Conservation (phyloP, 1,140 invertebrate genomes). For the Whitmania pigra region DNA sequence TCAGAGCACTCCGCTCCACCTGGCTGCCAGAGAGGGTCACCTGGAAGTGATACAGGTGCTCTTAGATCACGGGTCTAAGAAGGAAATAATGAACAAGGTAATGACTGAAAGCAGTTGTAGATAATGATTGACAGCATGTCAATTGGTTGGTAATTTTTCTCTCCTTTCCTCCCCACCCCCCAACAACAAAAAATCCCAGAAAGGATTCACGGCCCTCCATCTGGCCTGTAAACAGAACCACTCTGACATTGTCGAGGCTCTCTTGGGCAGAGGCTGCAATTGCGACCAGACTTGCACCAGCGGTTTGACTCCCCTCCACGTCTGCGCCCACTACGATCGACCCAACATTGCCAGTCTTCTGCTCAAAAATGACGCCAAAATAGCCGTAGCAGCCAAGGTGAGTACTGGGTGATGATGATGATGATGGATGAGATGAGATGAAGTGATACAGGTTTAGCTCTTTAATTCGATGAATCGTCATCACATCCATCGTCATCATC, state of each 20-base stretch:
- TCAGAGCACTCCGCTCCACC: constrained; percentile 79
- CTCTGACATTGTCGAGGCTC: constrained; percentile 79
- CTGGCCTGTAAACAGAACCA: constrained; percentile 96
- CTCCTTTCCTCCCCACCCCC: too few relatives aligned
- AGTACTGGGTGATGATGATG: neutral
- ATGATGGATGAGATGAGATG: constrained; percentile 71
- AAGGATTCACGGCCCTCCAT: constrained; percentile 94
- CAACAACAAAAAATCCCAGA: constrained; percentile 45
- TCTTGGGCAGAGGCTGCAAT: constrained; percentile 81
- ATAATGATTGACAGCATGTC: neutral
- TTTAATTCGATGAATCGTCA: constrained; percentile 80
- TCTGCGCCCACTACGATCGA: constrained; percentile 96
- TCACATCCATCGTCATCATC: too few relatives aligned
- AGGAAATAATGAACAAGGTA: neutral
- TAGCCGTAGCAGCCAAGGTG: constrained; percentile 73
- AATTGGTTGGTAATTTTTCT: too few relatives aligned
- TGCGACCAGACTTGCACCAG: constrained; percentile 95
- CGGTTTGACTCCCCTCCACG: constrained; percentile 90
- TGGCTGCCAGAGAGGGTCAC: constrained; percentile 49
- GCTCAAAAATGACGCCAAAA: constrained; percentile 83
- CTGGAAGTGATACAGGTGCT: constrained; percentile 8
- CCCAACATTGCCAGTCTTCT: constrained; percentile 83
- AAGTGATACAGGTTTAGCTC: constrained; percentile 94
- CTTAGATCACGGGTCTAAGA: neutral
- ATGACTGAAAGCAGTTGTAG: neutral